phyloP scores from a whole-genome alignment of 2,888 invertebrate species.

The Meghimatium bilineatum region DNA sequence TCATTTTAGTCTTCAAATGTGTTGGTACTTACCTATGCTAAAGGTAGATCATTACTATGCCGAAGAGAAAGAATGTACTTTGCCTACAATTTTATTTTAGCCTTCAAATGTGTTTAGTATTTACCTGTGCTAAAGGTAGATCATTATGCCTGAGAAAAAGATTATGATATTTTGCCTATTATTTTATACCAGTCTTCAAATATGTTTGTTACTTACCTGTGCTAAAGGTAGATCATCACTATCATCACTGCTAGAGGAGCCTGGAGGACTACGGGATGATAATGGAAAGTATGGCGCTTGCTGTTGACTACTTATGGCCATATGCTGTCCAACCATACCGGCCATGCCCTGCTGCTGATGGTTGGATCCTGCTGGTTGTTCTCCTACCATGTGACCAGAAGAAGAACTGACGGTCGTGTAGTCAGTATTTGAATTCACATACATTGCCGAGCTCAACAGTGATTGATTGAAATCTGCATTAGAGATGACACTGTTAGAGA shows the following conservation, averaged over 20 bases:
- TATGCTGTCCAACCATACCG: background rate
- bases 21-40: too few relatives aligned
- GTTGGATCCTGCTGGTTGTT: background rate
- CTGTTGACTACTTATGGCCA: background rate
- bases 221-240: conserved; percentile 83
- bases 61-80: too few relatives aligned
- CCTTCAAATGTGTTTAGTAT: too few relatives aligned
- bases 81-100: too few relatives aligned
- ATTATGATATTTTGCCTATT: too few relatives aligned
- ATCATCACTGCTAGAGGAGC: conserved; percentile 87
- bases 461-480: conserved; percentile 47
- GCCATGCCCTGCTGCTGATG: conserved; percentile 7
- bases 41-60: too few relatives aligned
- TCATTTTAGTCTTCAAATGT: too few relatives aligned
- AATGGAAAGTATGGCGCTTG: conserved; percentile 36
- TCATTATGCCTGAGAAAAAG: too few relatives aligned
- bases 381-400: background rate
- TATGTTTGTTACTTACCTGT: conserved; percentile 67
- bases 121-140: too few relatives aligned
- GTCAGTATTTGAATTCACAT: conserved; percentile 73
- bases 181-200: too few relatives aligned
- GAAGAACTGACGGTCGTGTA: conserved; percentile 25
- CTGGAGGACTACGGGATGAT: conserved; percentile 78
- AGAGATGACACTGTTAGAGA: conserved; percentile 58
- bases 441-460: conserved; percentile 30